Evolutionary conservation across 2,797 vertebrate species (phyloP).

Genomic region (Channallabes apus): DNA sequence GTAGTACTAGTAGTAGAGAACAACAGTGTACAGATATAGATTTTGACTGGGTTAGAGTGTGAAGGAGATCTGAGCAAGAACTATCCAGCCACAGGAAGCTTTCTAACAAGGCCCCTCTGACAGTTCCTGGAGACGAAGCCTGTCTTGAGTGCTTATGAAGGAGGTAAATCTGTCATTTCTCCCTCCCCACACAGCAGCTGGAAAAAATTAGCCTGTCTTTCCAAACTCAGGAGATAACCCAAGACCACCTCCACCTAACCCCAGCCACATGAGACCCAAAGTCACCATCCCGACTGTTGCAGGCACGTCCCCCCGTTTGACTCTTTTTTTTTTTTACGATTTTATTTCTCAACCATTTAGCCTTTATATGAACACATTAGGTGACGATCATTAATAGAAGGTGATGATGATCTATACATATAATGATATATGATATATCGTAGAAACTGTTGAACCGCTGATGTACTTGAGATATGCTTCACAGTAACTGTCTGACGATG

Average conservation of each 20-base stretch:
- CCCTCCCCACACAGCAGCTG: constrained; percentile 68
- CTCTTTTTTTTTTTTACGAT: background rate
- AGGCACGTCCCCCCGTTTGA: background rate
- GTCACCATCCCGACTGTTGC: constrained; percentile 8
- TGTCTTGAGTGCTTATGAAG: constrained; percentile 75
- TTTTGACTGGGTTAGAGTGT: constrained; percentile 29
- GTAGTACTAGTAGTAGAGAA: background rate
- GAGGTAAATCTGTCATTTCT: constrained; percentile 78
- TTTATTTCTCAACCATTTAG: background rate
- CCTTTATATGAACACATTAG: too few relatives aligned
- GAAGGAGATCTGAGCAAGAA: constrained; percentile 39
- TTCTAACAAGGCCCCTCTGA: constrained; percentile 73
- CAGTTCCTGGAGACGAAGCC: constrained; percentile 67
- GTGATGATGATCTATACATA: too few relatives aligned
- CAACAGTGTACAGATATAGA: constrained; percentile 5
- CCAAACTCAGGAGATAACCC: constrained; percentile 69
- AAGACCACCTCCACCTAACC: constrained; percentile 55
- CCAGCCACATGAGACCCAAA: constrained; percentile 54
- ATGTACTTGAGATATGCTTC: constrained; percentile 1
- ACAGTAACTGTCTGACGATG: constrained; percentile 59
- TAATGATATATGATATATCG: too few relatives aligned
- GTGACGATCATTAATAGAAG: background rate
- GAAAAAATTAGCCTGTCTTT: constrained; percentile 76
- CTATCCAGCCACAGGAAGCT: constrained; percentile 61
- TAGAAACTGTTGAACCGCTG: background rate